Conservation (phyloP, 2,797 vertebrate species). For the Danio jaintianensis region DNA sequence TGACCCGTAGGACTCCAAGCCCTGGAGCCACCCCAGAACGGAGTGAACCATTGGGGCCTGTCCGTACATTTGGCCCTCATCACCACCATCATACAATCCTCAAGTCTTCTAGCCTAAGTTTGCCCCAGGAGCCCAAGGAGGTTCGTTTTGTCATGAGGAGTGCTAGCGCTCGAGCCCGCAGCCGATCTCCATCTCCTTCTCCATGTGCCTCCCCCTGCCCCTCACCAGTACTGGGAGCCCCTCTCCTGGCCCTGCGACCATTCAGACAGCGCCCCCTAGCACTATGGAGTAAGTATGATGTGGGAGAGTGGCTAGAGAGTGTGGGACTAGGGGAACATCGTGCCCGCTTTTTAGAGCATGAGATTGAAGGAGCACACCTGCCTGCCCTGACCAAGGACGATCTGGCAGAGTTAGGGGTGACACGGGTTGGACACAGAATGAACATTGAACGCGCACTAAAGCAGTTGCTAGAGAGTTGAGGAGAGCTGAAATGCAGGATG, state of each 20-base stretch:
- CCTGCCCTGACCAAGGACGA: constrained; percentile 97
- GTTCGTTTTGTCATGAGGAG: constrained; percentile 97
- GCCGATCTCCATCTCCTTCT: constrained; percentile 84
- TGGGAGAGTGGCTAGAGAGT: constrained; percentile 98
- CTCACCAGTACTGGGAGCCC: constrained; percentile 83
- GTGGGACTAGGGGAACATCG: constrained; percentile 96
- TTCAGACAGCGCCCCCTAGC: constrained; percentile 96
- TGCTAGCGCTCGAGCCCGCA: constrained; percentile 92
- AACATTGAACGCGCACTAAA: constrained; percentile 97
- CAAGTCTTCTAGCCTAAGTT: constrained; percentile 97
- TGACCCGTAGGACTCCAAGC: constrained; percentile 92
- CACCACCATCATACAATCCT: constrained; percentile 87
- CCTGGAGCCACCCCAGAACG: constrained; percentile 91
- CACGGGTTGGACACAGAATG: constrained; percentile 95
- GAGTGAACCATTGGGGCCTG: constrained; percentile 81
- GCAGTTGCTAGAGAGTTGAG: constrained; percentile 92
- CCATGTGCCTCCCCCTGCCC: constrained; percentile 83
- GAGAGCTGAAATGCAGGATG: constrained; percentile 57
- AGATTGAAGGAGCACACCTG: constrained; percentile 97
- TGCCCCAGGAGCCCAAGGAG: constrained; percentile 97
- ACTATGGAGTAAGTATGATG: constrained; percentile 97
- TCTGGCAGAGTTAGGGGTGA: constrained; percentile 96
- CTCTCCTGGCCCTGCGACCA: constrained; percentile 88
- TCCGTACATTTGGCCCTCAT: constrained; percentile 79
- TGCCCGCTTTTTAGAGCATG: constrained; percentile 95